These are phyloP conservation scores for Chloropsis hardwickii DNA, from an alignment of 2,113 vertebrate species.

Conservation along the genomic window DNA sequence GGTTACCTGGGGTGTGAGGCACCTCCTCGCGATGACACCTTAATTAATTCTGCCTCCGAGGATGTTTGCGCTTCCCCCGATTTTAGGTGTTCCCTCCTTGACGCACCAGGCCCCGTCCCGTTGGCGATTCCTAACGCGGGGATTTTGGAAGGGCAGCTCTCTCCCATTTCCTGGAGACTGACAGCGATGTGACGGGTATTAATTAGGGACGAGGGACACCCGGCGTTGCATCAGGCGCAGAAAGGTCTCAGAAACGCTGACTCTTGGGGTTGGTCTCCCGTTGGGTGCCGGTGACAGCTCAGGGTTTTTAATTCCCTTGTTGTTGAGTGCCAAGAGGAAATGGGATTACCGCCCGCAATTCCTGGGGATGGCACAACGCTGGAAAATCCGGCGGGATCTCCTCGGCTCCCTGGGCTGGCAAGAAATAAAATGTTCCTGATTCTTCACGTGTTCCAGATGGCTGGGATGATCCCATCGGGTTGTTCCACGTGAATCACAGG, in stretches of 20 bases:
- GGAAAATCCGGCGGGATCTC: neutral
- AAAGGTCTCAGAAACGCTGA: neutral
- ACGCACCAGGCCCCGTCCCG: rapidly evolving
- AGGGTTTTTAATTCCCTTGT: neutral
- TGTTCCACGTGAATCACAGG: neutral
- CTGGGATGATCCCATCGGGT: neutral
- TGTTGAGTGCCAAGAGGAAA: neutral
- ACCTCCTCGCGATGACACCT: neutral
- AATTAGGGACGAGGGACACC: neutral
- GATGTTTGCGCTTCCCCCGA: neutral
- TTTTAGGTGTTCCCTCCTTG: neutral
- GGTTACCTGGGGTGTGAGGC: neutral
- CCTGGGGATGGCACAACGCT: neutral
- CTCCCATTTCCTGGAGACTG: conserved; percentile 11
- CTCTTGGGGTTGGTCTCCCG: neutral
- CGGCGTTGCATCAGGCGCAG: neutral
- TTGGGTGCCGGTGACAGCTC: neutral
- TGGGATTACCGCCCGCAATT: neutral
- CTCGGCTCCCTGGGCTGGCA: rapidly evolving
- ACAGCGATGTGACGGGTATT: neutral
- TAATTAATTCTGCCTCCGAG: neutral
- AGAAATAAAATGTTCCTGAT: neutral
- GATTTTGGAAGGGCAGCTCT: neutral
- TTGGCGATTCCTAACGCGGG: neutral
- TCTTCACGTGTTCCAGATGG: neutral